phyloP scores from a whole-genome alignment of 2,113 vertebrate species.

The Neofelis nebulosa region DNA sequence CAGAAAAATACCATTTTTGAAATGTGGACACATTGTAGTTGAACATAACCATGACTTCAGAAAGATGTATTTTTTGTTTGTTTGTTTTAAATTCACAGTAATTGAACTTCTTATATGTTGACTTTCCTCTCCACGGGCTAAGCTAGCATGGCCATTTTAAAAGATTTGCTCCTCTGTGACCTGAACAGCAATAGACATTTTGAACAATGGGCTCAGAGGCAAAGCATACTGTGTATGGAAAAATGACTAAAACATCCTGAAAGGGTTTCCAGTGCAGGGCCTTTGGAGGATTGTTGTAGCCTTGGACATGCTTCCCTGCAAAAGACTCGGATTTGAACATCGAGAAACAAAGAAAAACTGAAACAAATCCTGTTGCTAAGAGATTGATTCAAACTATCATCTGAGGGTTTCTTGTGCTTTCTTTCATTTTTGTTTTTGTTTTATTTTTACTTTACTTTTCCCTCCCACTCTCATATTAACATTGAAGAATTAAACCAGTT shows the following conservation, averaged over 20 bases:
- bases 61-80: constrained; percentile 38
- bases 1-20: constrained; percentile 57
- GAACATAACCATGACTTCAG: constrained; percentile 50
- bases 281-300: constrained; percentile 29
- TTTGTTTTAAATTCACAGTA: constrained; percentile 72
- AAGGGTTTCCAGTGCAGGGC: background rate
- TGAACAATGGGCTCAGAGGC: constrained; percentile 61
- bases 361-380: constrained; percentile 30
- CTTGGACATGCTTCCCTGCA: background rate
- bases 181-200: constrained; percentile 55
- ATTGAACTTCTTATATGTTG: constrained; percentile 56
- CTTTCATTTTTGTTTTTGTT: background rate
- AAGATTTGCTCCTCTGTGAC: constrained; percentile 62
- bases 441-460: background rate
- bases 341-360: constrained; percentile 18
- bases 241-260: constrained; percentile 45
- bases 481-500: background rate
- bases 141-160: constrained; percentile 56
- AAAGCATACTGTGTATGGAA: constrained; percentile 41
- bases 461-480: background rate
- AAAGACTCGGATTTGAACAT: constrained; percentile 15
- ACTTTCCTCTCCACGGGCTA: constrained; percentile 48
- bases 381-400: constrained; percentile 17
- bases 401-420: background rate
- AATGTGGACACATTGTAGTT: constrained; percentile 22